Evolutionary conservation across 2,888 invertebrate genomes (phyloP).

Genomic region (Dendrolimus houi): DNA sequence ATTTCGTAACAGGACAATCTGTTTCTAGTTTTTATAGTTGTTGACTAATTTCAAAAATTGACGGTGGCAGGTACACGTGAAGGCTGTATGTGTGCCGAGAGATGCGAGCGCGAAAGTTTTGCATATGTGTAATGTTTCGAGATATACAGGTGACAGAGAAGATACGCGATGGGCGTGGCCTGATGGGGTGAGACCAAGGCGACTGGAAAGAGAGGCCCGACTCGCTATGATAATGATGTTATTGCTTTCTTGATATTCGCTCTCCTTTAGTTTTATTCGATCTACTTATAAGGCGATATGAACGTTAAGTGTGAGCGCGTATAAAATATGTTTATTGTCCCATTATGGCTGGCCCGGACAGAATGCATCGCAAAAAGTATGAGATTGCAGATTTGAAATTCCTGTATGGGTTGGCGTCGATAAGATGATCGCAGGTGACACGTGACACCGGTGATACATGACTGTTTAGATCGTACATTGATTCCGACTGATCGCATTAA

Average conservation of each 20-base stretch:
- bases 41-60: background rate
- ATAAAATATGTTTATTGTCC: constrained; percentile 73
- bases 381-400: constrained; percentile 63
- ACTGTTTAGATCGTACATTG: constrained; percentile 8
- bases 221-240: constrained; percentile 75
- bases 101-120: constrained; percentile 70
- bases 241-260: constrained; percentile 74
- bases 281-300: constrained; percentile 75
- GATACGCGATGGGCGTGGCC: constrained; percentile 70
- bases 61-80: constrained; percentile 4
- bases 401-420: constrained; percentile 32
- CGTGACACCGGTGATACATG: constrained; percentile 25
- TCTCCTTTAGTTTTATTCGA: constrained; percentile 73
- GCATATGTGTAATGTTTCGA: constrained; percentile 77
- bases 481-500: background rate
- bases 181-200: constrained; percentile 60
- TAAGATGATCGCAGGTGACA: constrained; percentile 50
- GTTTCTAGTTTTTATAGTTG: too few species aligned
- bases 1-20: too few species aligned
- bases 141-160: constrained; percentile 75
- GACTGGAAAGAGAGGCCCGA: constrained; percentile 73
- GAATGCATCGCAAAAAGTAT: constrained; percentile 63
- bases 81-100: constrained; percentile 31
- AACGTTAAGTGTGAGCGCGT: constrained; percentile 70
- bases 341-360: constrained; percentile 47